Conservation (phyloP, 64 coral and sea anemone genomes). For the Exaiptasia diaphana region DNA sequence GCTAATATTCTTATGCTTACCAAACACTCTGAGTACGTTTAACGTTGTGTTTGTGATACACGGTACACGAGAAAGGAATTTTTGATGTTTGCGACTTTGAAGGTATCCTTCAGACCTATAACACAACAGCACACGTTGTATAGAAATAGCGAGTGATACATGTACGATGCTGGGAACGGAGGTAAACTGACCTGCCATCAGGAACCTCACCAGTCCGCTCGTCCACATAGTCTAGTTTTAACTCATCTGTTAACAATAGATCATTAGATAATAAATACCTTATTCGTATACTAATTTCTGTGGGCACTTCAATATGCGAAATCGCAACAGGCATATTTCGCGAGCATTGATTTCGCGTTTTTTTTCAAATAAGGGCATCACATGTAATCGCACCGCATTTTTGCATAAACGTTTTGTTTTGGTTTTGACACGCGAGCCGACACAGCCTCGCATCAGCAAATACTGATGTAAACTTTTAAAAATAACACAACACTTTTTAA, state of each 20-base stretch:
- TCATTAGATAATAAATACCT: background rate
- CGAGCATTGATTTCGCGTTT: too few species aligned
- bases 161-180: background rate
- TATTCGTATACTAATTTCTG: too few species aligned
- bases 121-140: background rate
- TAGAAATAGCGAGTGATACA: background rate
- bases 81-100: slow-evolving; percentile 79
- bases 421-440: too few species aligned
- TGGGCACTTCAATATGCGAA: too few species aligned
- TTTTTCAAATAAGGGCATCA: too few species aligned
- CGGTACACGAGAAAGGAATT: slow-evolving; percentile 83
- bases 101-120: slow-evolving; percentile 55
- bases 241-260: slow-evolving; percentile 79
- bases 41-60: slow-evolving; percentile 94
- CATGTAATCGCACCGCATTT: too few species aligned
- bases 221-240: slow-evolving; percentile 97
- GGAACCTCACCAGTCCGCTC: slow-evolving; percentile 93
- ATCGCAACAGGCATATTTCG: too few species aligned
- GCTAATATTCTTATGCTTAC: slow-evolving; percentile 58
- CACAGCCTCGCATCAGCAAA: too few species aligned
- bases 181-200: slow-evolving; percentile 1
- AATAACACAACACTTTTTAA: too few species aligned
- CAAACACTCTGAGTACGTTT: slow-evolving; percentile 93
- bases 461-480: too few species aligned
- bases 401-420: too few species aligned